Evolutionary conservation across 2,113 vertebrate genomes (phyloP), one percentile per base, ranked within the genome.

Genomic region (Rhabdomys dilectus): DNA sequence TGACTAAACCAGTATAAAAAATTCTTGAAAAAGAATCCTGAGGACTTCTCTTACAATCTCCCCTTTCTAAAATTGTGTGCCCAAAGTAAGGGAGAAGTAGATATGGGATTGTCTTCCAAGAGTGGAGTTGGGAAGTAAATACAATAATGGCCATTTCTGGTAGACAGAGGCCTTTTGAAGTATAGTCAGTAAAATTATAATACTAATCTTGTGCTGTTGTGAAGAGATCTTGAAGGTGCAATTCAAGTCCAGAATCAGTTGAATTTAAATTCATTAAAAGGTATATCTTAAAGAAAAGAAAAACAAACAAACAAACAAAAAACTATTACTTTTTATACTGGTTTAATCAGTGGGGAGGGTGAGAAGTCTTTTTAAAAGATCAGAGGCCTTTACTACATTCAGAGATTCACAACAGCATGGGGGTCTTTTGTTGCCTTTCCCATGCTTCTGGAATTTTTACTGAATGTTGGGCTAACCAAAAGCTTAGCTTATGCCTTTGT

Each of bases 251-350:
- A 77, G 64, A 75, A 70, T 93, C 39, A 87, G 26, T 72, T 89
- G 45, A 84, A 26, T 95, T 89, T 78, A 94, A 66, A 7, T 94
- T 92, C 72, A 88, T 88, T 66, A 86, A 93, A 94, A 93, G 9
- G 36, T 12, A 56, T 66, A 85, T 77, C 58, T 60, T 45, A 19
- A 19, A 22, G 17, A 51, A 87, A 70, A 8, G 45, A 48, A 86
- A 64, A 64, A 26, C 62, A 64, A 68, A 34, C 66, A 66, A 66
- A 31, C 62, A 12, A 66, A 64, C 24, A 66, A 66, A 62, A 84
- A 62, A 36, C 60, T 80, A 70, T 78, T 76, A 56, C 39, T 77
- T 94, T 51, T 89, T 64, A 42, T 62, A 51, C 2, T 89, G 42
- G 58, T 91, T 95, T 89, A 80, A 88, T 91, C 9, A 56, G 2